A percentile compares a stretch with the other conserved stretches of the same genome.
Evolutionary conservation across 2,797 vertebrate species (phyloP).

Genomic region (Falco rusticolus): DNA sequence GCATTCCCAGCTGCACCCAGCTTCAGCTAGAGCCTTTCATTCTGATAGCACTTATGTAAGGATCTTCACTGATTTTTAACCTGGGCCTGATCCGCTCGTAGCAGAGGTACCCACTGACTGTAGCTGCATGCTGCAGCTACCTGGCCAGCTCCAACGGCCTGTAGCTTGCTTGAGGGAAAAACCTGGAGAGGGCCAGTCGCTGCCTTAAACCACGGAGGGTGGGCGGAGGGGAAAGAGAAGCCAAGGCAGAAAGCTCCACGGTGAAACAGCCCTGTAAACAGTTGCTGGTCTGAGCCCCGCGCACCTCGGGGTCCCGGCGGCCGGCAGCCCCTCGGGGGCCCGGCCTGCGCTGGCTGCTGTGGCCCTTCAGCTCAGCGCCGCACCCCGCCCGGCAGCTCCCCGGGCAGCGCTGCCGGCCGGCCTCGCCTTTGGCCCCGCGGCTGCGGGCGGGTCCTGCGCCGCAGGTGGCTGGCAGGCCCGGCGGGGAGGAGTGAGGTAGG

Average conservation of each 20-base stretch:
- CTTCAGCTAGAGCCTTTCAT: background rate
- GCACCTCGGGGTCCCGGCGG: too few relatives aligned
- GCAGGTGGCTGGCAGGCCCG: background rate
- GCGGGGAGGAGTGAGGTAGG: background rate
- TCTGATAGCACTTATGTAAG: background rate
- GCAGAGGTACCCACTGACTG: background rate
- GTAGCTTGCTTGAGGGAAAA: background rate
- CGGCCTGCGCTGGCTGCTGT: too few relatives aligned
- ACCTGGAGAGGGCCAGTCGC: background rate
- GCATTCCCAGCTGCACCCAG: background rate
- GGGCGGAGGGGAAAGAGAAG: background rate
- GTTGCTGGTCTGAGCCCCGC: accelerated
- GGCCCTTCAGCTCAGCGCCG: background rate
- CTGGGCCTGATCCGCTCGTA: background rate
- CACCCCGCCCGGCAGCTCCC: background rate
- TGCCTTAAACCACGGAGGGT: background rate
- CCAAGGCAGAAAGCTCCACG: accelerated
- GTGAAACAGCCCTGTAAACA: accelerated
- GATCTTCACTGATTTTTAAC: background rate
- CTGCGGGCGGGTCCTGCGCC: background rate
- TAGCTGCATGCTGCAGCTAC: accelerated
- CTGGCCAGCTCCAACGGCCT: background rate
- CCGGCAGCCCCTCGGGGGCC: too few relatives aligned
- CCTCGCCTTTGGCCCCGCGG: background rate
- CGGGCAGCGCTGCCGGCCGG: background rate